Conservation (phyloP, 2,888 invertebrate genomes). For the Eristalis intricaria region DNA sequence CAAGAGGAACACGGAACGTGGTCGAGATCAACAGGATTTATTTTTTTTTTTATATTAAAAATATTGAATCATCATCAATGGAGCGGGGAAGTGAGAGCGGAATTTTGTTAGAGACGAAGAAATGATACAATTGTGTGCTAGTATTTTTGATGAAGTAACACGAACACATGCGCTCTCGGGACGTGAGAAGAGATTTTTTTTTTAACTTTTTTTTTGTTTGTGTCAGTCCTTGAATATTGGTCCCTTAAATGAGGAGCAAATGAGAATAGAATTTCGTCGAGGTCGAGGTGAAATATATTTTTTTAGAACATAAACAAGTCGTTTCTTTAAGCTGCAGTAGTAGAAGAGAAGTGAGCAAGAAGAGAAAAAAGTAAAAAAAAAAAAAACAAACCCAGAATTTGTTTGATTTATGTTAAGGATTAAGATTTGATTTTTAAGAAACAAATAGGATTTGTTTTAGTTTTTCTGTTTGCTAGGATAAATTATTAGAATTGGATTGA, state of each 20-base stretch:
- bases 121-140: slow-evolving; percentile 53
- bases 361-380: not conserved
- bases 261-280: not conserved
- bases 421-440: slow-evolving; percentile 48
- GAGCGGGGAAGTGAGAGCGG: not conserved
- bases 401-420: slow-evolving; percentile 55
- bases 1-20: not conserved
- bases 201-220: slow-evolving; percentile 3
- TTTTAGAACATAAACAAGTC: slow-evolving; percentile 29
- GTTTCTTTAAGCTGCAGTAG: slow-evolving; percentile 25
- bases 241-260: slow-evolving; percentile 19
- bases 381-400: slow-evolving; percentile 9
- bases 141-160: slow-evolving; percentile 29
- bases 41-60: slow-evolving; percentile 25
- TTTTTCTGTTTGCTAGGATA: slow-evolving; percentile 61
- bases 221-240: slow-evolving; percentile 27
- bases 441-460: slow-evolving; percentile 18
- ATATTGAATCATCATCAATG: not conserved
- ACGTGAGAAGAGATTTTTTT: not conserved
- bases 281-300: slow-evolving; percentile 51
- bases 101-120: not conserved
- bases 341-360: not conserved
- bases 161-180: not conserved
- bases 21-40: not conserved
- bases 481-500: slow-evolving; percentile 60